Evolutionary conservation across 2,888 invertebrate genomes (phyloP), one percentile per base, ranked within the genome.

Genomic region (Eristalis tenax): DNA sequence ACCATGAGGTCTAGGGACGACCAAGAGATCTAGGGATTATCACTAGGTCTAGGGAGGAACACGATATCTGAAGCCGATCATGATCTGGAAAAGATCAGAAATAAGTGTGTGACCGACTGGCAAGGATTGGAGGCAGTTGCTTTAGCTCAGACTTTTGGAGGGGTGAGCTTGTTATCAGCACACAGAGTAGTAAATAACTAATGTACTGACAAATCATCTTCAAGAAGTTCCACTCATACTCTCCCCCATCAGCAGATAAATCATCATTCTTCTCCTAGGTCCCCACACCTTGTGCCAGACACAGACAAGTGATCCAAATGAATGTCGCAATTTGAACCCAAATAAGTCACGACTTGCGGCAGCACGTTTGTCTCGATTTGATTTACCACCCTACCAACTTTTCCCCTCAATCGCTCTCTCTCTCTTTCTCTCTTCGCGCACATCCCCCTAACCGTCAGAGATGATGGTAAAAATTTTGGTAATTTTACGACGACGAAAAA

Each of bases 401-500:
- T 28, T 18, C 50, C n/a, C 8, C n/a, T 18, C 50, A 4, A 18
- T 32, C 32, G 5, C 32, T 32, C 32, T 32, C 5, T 6, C 8
- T 4, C 18, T 1, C 32, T 32, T n/a, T 26, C 40, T 40, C 56
- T 35, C 59, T 11, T 11, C n/a, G 43, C 43, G n/a, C n/a, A n/a
- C n/a, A n/a, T n/a, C 43, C 5, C 15, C 15, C 4, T 4, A 63
- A 38, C 26, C 10, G 56, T 56, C 69, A 28, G 26, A 64, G 22
- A 8, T 28, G 28, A 28, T 28, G 28, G 28, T 10, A 10, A 32
- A n/a, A 35, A 50, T 50, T 59, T 76, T 70, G 59, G 43, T 43
- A 70, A 76, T 64, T 69, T 69, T 80, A 63, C 50, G n/a, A 23
- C 13, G 38, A 11, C n/a, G n/a, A 61, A 50, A 35, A 57, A 4